Conservation (phyloP, 2,113 vertebrate genomes). For the Equus quagga region DNA sequence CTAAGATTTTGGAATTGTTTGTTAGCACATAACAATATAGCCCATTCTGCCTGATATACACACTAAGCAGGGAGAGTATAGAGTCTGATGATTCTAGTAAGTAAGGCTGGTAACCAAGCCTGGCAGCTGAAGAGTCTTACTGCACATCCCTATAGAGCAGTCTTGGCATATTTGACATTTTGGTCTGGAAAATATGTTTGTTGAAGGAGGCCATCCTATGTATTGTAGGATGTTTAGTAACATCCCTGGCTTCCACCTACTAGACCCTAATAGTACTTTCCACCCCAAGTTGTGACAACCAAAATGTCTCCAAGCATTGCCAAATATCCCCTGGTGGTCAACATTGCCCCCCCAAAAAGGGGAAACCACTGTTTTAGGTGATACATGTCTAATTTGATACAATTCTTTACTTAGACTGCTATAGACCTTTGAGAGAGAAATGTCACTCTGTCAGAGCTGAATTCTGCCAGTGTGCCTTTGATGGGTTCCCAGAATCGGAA, state of each 20-base stretch:
- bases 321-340: not conserved
- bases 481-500: not conserved
- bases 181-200: not conserved
- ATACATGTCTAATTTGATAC: not conserved
- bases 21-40: not conserved
- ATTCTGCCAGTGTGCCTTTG: not conserved
- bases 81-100: not conserved
- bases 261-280: not conserved
- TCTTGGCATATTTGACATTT: not conserved
- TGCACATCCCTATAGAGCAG: not conserved
- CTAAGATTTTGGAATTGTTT: not conserved
- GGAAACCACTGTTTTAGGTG: not conserved
- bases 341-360: not conserved
- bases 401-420: not conserved
- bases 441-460: not conserved
- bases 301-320: not conserved
- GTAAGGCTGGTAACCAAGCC: not conserved
- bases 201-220: not conserved
- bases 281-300: not conserved
- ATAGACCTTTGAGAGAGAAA: not conserved
- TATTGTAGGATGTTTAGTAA: not conserved
- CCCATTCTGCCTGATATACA: not conserved
- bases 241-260: not conserved
- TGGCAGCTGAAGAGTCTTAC: not conserved
- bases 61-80: not conserved